phyloP scores from a whole-genome alignment of 2,113 vertebrate species.

The Mastomys coucha region DNA sequence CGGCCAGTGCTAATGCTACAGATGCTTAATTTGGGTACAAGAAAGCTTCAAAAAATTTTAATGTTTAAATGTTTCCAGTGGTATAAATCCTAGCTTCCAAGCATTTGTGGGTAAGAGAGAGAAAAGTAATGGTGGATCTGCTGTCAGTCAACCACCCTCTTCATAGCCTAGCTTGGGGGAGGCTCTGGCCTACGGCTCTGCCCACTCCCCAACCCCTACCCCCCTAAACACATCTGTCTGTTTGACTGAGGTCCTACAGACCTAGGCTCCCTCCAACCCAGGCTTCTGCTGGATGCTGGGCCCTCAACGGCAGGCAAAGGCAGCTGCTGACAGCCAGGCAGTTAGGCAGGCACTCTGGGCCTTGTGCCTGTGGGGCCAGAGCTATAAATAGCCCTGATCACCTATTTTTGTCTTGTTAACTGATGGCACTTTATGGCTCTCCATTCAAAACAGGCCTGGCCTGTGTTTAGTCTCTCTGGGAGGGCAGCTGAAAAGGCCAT shows the following conservation, averaged over 20 bases:
- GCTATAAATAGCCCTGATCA: constrained; percentile 64
- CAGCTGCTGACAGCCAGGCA: background rate
- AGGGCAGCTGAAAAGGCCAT: constrained; percentile 60
- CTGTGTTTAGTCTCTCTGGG: constrained; percentile 65
- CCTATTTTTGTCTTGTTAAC: constrained; percentile 66
- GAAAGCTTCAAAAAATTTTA: background rate
- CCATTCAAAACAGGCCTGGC: constrained; percentile 57
- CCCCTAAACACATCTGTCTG: background rate
- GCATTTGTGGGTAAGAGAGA: background rate
- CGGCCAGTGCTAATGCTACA: background rate
- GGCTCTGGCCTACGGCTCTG: background rate
- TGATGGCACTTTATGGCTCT: constrained; percentile 49
- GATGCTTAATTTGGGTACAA: background rate
- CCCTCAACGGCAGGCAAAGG: background rate
- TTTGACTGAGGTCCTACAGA: background rate
- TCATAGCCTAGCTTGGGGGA: background rate
- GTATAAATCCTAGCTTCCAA: background rate
- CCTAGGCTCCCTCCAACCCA: background rate
- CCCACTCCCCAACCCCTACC: background rate
- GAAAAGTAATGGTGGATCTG: background rate
- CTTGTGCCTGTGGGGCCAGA: background rate
- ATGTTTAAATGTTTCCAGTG: background rate
- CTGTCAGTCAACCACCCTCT: background rate
- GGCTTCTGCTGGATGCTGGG: background rate
- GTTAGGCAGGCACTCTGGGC: background rate